Conservation (phyloP, 2,797 vertebrate species). For the Brachyrhaphis roseni region DNA sequence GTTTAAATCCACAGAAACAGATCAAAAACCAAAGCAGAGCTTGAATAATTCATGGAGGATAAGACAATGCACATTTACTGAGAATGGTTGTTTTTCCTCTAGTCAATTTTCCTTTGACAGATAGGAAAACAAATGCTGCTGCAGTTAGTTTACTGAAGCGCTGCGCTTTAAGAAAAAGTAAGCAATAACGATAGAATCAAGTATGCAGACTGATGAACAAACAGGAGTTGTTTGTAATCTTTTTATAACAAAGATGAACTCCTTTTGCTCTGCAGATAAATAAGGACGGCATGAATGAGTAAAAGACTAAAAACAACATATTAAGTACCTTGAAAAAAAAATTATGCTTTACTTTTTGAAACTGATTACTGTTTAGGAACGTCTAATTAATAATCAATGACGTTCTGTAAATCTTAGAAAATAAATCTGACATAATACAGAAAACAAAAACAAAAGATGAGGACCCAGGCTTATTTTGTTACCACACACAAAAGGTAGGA, state of each 20-base stretch:
- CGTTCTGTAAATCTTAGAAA: background rate
- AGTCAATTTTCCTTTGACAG: conserved; percentile 54
- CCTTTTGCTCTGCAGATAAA: background rate
- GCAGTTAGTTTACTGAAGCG: conserved; percentile 51
- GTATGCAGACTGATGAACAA: conserved; percentile 8
- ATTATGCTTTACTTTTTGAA: background rate
- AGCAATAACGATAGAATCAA: background rate
- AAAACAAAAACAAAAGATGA: background rate
- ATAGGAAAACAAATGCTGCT: conserved; percentile 40
- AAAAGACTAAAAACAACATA: background rate
- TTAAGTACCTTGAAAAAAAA: background rate
- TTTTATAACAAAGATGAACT: background rate
- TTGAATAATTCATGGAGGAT: conserved; percentile 75
- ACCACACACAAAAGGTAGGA: background rate
- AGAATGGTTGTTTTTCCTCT: conserved; percentile 39
- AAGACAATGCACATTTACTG: conserved; percentile 55
- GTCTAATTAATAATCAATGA: background rate
- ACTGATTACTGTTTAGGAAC: background rate
- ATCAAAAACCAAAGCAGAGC: conserved; percentile 46
- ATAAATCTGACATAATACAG: background rate
- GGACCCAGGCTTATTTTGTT: background rate
- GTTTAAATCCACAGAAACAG: conserved; percentile 53
- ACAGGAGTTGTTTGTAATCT: conserved; percentile 5
- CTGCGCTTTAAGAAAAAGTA: conserved; percentile 12
- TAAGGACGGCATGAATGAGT: background rate